phyloP scores from a whole-genome alignment of 1,140 invertebrate species.

The Ruditapes philippinarum region DNA sequence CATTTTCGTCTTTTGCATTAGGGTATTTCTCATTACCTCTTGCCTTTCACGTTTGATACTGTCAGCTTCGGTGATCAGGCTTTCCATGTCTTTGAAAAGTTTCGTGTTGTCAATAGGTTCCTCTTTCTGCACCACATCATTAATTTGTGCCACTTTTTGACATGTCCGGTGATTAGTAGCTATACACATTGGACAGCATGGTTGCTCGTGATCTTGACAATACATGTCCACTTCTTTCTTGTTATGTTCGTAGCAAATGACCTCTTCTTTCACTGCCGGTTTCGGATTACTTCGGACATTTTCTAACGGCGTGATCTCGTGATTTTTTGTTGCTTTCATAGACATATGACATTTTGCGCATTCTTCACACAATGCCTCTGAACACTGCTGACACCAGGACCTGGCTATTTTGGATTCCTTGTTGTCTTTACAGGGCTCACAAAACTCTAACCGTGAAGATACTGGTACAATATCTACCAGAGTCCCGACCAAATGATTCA shows the following conservation, averaged over 20 bases:
- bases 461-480: conserved; percentile 63
- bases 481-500: conserved; percentile 63
- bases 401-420: conserved; percentile 58
- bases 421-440: conserved; percentile 64
- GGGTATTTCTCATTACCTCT: conserved; percentile 47
- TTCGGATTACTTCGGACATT: conserved; percentile 65
- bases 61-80: conserved; percentile 32
- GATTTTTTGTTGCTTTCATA: conserved; percentile 63
- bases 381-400: conserved; percentile 58
- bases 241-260: conserved; percentile 43
- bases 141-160: conserved; percentile 37
- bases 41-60: conserved; percentile 56
- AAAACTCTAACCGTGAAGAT: conserved; percentile 45
- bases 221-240: conserved; percentile 63
- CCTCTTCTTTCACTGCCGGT: conserved; percentile 35
- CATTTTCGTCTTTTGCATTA: conserved; percentile 58
- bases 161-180: conserved; percentile 60
- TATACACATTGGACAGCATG: conserved; percentile 57
- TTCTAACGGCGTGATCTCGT: conserved; percentile 53
- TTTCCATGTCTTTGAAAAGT: conserved; percentile 57
- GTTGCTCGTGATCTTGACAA: conserved; percentile 62
- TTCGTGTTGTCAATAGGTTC: not conserved
- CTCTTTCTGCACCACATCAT: conserved; percentile 17
- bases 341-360: conserved; percentile 62
- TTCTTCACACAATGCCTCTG: conserved; percentile 59